phyloP scores from a whole-genome alignment of 2,113 vertebrate species.

The Tyrannus savana region DNA sequence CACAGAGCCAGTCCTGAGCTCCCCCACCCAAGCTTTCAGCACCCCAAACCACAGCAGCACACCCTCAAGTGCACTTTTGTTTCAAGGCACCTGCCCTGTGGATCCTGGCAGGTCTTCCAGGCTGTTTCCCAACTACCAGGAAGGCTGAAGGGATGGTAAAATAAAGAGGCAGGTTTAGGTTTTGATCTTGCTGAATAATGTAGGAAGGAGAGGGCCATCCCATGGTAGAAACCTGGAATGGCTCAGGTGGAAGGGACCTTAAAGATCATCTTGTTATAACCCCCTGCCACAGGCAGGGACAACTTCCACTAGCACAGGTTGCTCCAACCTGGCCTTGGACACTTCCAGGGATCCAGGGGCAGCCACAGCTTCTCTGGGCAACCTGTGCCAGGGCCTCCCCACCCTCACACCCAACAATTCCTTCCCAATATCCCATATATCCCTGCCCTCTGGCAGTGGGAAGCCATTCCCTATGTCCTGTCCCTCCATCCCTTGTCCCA shows the following conservation, averaged over 20 bases:
- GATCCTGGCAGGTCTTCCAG: neutral
- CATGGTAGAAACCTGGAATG: neutral
- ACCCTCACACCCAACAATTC: neutral
- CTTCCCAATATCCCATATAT: neutral
- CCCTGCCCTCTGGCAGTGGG: neutral
- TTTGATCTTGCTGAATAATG: too few species aligned
- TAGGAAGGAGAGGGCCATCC: neutral
- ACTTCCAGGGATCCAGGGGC: neutral
- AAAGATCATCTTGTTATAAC: rapidly evolving
- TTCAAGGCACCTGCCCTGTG: neutral
- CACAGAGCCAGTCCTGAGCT: rapidly evolving
- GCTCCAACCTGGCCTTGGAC: neutral
- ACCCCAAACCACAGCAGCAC: neutral
- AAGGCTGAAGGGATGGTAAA: neutral
- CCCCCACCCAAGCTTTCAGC: neutral
- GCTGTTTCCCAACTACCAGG: neutral
- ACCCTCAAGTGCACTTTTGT: neutral
- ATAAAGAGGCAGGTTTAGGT: rapidly evolving
- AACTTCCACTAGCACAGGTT: neutral
- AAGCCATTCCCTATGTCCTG: neutral
- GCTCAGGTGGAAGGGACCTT: neutral
- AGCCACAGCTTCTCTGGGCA: neutral
- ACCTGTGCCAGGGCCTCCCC: neutral
- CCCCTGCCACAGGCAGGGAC: neutral
- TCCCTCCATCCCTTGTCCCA: neutral